Evolutionary conservation across 2,113 vertebrate genomes (phyloP).

Genomic region (Callaeas wilsoni): DNA sequence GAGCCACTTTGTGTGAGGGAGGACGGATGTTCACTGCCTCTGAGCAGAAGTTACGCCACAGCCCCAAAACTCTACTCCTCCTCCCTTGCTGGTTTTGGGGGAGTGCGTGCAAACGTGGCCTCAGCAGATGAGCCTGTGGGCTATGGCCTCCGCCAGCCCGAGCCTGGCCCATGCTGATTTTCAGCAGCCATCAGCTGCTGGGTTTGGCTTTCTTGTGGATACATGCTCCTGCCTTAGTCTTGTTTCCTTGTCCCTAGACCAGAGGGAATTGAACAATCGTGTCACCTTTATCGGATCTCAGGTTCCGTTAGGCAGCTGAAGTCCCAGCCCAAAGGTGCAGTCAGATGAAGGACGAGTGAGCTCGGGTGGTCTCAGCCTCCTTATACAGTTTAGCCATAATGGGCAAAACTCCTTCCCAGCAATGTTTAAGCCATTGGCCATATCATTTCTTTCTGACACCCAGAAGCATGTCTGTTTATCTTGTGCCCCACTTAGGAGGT

Average conservation of each 20-base stretch:
- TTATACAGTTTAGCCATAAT: too few species aligned
- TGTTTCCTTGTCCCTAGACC: neutral
- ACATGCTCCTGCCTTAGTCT: neutral
- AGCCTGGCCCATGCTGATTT: neutral
- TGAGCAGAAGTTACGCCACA: neutral
- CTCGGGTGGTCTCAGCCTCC: neutral
- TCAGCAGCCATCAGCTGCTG: neutral
- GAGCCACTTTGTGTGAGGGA: neutral
- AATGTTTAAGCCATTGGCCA: fast-evolving
- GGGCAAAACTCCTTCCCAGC: neutral
- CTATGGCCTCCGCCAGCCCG: neutral
- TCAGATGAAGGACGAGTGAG: too few species aligned
- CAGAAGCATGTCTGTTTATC: too few species aligned
- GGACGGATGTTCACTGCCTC: neutral
- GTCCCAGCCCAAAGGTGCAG: neutral
- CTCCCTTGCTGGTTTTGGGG: neutral
- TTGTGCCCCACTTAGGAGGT: fast-evolving
- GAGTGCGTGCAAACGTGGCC: neutral
- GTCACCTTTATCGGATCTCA: fast-evolving
- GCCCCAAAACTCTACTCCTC: neutral
- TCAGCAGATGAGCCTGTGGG: neutral
- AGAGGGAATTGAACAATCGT: too few species aligned
- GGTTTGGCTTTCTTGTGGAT: neutral
- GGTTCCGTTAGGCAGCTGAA: too few species aligned
- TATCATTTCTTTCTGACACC: fast-evolving